A percentile compares a stretch with the other conserved stretches of the same genome.
These are phyloP conservation scores for Imbricaverruca yamaguchii DNA, from an alignment of 2,888 invertebrate species.

Conservation along the genomic window DNA sequence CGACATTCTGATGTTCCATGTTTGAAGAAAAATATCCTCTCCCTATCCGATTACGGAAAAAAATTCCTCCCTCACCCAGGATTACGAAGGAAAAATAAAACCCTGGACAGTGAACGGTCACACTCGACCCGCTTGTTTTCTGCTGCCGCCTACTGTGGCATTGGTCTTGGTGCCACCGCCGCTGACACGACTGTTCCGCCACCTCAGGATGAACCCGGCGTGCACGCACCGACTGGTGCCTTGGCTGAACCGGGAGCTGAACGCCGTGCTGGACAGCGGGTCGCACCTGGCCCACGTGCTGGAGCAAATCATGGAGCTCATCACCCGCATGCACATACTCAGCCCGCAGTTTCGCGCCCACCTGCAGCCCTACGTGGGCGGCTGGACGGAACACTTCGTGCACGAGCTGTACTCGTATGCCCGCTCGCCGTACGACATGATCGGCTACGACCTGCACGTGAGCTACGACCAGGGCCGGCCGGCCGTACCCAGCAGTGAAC, in stretches of 20 bases:
- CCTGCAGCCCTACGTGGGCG: constrained; percentile 59
- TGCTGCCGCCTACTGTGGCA: too few relatives aligned
- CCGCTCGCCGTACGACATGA: constrained; percentile 74
- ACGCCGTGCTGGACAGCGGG: constrained; percentile 48
- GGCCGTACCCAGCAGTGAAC: constrained; percentile 26
- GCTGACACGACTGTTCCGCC: constrained; percentile 23
- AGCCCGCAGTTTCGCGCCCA: constrained; percentile 61
- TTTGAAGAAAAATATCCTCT: too few relatives aligned
- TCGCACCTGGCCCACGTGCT: constrained; percentile 54
- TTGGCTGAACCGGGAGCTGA: constrained; percentile 80
- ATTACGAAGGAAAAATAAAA: too few relatives aligned
- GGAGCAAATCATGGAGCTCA: constrained; percentile 58
- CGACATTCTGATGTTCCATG: too few relatives aligned
- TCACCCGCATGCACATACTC: constrained; percentile 58
- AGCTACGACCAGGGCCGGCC: constrained; percentile 35
- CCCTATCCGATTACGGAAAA: too few relatives aligned
- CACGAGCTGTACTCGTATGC: constrained; percentile 84
- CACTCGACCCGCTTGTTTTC: too few relatives aligned
- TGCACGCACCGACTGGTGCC: constrained; percentile 74
- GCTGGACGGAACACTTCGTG: constrained; percentile 72
- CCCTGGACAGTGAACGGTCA: too few relatives aligned
- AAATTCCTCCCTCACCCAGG: too few relatives aligned
- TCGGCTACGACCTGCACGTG: constrained; percentile 50
- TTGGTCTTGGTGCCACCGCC: too few relatives aligned
- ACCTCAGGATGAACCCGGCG: constrained; percentile 51